phyloP scores from a whole-genome alignment of 2,113 vertebrate species.

The Cygnus buccinator region DNA sequence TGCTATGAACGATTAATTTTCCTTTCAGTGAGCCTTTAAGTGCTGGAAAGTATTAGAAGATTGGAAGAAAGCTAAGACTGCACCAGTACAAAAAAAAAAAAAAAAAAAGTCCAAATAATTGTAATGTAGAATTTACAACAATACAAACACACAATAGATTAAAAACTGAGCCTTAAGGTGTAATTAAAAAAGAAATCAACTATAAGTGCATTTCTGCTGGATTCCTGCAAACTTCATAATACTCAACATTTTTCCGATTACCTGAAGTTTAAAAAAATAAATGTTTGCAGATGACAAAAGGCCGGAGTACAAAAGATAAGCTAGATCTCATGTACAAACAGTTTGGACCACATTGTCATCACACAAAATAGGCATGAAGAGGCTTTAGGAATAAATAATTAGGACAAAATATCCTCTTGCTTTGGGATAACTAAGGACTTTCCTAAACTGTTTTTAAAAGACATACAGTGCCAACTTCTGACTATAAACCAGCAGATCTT shows the following conservation, averaged over 20 bases:
- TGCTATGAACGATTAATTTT: background rate
- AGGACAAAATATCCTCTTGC: background rate
- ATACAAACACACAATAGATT: background rate
- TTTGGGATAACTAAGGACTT: background rate
- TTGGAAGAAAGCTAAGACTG: background rate
- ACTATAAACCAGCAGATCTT: background rate
- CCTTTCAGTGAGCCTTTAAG: constrained; percentile 1
- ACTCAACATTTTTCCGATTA: background rate
- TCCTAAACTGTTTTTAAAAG: background rate
- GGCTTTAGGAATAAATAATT: background rate
- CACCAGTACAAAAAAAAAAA: background rate
- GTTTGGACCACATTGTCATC: background rate
- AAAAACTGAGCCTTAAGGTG: background rate
- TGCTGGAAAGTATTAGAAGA: background rate
- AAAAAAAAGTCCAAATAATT: background rate
- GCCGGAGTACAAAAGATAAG: background rate
- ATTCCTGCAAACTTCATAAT: background rate
- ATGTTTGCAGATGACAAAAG: background rate
- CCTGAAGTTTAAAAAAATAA: background rate
- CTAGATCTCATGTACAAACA: background rate
- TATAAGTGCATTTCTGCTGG: background rate
- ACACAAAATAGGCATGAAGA: background rate
- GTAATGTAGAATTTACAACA: background rate
- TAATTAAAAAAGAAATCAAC: background rate
- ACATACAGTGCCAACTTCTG: background rate